These are phyloP conservation scores for Cossypha dichroa DNA, from an alignment of 2,797 vertebrate species.

Conservation along the genomic window DNA sequence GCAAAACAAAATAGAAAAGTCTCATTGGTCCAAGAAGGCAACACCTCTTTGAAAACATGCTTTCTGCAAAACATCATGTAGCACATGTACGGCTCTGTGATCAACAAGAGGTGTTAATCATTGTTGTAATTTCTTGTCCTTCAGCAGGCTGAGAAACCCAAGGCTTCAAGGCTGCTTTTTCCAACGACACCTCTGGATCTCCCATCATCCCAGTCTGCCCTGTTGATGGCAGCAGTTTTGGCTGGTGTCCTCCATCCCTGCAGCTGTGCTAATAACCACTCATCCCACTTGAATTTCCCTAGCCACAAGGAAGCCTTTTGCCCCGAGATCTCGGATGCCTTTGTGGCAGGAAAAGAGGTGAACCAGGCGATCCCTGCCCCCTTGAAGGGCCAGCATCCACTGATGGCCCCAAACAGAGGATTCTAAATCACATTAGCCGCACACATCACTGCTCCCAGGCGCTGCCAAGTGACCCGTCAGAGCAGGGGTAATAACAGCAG, in stretches of 20 bases:
- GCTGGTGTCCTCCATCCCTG: not conserved
- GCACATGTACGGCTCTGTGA: too few relatives aligned
- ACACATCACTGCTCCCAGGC: not conserved
- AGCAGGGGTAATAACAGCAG: not conserved
- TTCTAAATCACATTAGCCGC: not conserved
- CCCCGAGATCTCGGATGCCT: accelerated
- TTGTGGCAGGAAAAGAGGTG: not conserved
- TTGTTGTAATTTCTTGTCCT: too few relatives aligned
- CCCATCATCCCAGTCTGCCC: not conserved
- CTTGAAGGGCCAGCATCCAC: not conserved
- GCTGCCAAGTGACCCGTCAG: not conserved
- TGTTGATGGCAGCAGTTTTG: accelerated
- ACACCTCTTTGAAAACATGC: too few relatives aligned
- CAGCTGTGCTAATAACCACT: not conserved
- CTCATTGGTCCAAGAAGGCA: too few relatives aligned
- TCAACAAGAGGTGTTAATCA: too few relatives aligned
- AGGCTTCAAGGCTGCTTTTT: too few relatives aligned
- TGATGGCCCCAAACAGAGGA: accelerated
- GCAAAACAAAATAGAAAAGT: too few relatives aligned
- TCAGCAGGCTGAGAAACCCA: too few relatives aligned
- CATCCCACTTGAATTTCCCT: not conserved
- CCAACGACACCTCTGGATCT: not conserved
- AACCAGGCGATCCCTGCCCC: not conserved
- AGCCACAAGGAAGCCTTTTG: not conserved
- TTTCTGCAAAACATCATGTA: too few relatives aligned